Base-by-base conservation (phyloP, 2,797 vertebrate species). In the Sciaenops ocellatus region DNA sequence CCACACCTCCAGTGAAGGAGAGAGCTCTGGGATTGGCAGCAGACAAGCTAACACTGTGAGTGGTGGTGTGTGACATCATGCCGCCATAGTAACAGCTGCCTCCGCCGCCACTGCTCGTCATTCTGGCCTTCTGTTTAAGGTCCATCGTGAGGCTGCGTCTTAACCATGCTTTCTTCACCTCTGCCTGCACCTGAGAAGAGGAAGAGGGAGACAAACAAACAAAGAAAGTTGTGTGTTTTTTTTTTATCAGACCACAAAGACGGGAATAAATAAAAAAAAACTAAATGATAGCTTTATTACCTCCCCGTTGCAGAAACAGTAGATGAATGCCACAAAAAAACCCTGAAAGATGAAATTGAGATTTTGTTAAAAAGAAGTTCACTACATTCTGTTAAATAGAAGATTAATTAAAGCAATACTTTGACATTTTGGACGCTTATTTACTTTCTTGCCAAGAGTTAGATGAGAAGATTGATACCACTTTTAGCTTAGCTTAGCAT, bases 281-380 rank as follows among this genome's bases (percentile, higher is more conserved):
- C 1, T 0, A 20, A 66, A 24, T 34, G 48, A n/a, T 8, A 10
- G 20, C 4, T 54, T 62, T 28, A 10, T 90, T 94, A 97, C 96
- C 96, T 97, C 96, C 11, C 96, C 96, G 22, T 97, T 97, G 90
- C 95, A 97, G 94, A 97, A 97, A 87, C 96, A 97, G 92, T 97
- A 97, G 91, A 97, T 96, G 69, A 95, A 95, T 0, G 96, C 96
- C 79, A 97, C 96, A 88, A 97, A 96, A 85, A 96, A 97, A 0
- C 96, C 96, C 96, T 97, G 79, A 42, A 86, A 73, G 15, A 81
- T 4, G 11, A 60, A 44, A 61, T n/a, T 30, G 12, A 79, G 9
- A 70, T 70, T 41, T 48, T 44, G 48, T 61, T 38, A 7, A 52
- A 76, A 83, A 16, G 0, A 69, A 38, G 48, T 46, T 20, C 24